Conservation (phyloP, 2,113 vertebrate genomes). For the Macaca fascicularis region DNA sequence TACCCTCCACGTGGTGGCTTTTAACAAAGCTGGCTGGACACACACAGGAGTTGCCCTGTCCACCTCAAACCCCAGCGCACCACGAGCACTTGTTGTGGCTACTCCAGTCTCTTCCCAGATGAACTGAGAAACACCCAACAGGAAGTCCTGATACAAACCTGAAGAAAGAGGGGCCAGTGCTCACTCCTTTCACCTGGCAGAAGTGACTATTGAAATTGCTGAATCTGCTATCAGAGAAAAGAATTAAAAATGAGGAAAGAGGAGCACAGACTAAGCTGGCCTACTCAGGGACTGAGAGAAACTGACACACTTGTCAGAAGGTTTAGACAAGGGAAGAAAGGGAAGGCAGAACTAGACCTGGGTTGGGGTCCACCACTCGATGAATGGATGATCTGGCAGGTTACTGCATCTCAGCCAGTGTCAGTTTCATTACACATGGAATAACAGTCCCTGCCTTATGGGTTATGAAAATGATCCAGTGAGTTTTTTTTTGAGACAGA, state of each 20-base stretch:
- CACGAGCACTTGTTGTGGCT: neutral
- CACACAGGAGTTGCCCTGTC: neutral
- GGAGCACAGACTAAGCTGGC: neutral
- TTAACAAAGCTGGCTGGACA: neutral
- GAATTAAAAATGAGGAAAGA: neutral
- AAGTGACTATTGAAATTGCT: neutral
- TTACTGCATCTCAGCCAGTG: neutral
- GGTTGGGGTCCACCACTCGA: neutral
- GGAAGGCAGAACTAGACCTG: neutral
- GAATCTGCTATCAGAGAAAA: neutral
- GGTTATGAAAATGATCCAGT: fast-evolving
- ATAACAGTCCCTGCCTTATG: neutral
- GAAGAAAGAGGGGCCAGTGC: no score
- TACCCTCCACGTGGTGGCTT: fast-evolving
- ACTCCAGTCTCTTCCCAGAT: neutral
- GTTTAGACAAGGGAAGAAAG: neutral
- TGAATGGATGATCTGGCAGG: neutral
- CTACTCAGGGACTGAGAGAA: neutral
- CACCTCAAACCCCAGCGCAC: no score
- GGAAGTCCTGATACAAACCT: neutral
- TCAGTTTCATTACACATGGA: neutral
- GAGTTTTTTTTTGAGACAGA: no score
- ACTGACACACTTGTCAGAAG: neutral
- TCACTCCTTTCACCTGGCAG: neutral
- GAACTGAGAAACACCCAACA: neutral